phyloP scores from a whole-genome alignment of 2,113 vertebrate species.

The Coptodon rendalli region DNA sequence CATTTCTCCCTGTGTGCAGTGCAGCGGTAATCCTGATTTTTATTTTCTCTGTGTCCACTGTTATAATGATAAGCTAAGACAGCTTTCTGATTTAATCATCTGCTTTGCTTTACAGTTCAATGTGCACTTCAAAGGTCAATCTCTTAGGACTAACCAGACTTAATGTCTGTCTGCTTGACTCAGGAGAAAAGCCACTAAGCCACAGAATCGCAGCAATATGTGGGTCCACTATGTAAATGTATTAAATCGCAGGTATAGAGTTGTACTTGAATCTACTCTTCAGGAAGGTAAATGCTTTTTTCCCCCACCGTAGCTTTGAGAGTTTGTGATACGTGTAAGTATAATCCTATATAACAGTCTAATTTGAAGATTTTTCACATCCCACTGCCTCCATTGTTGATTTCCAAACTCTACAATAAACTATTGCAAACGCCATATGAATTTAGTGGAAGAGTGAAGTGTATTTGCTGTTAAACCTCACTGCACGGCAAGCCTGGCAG shows the following conservation, averaged over 20 bases:
- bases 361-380: neutral
- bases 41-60: conserved; percentile 9
- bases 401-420: neutral
- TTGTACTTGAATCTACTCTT: neutral
- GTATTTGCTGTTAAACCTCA: neutral
- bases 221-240: neutral
- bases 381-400: neutral
- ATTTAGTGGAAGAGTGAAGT: neutral
- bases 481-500: neutral
- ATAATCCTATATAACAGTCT: neutral
- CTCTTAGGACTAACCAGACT: conserved; percentile 29
- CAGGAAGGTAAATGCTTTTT: fast-evolving
- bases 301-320: neutral
- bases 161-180: conserved; percentile 24
- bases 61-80: conserved; percentile 48
- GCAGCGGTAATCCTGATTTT: conserved; percentile 1
- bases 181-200: neutral
- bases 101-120: conserved; percentile 53
- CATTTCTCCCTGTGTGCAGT: neutral
- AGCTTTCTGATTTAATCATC: conserved; percentile 61
- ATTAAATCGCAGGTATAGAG: neutral
- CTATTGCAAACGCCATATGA: neutral
- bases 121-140: conserved; percentile 58
- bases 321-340: neutral
- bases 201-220: neutral